Conservation (phyloP, 2,888 invertebrate species). For the Melipona bicolor region DNA sequence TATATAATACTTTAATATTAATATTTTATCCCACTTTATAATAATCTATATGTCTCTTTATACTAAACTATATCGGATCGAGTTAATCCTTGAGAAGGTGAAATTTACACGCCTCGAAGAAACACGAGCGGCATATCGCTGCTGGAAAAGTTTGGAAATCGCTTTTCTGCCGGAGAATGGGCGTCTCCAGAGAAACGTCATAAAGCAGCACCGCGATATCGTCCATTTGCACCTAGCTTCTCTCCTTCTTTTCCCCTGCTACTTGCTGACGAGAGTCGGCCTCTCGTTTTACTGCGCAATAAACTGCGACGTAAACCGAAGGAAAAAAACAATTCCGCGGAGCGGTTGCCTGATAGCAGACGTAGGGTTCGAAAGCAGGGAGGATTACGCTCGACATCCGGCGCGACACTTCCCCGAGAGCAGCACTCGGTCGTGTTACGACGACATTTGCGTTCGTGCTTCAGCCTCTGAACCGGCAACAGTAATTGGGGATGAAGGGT, state of each 20-base stretch:
- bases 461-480: background rate
- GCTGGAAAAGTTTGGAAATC: background rate
- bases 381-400: conserved; percentile 18
- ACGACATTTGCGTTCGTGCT: conserved; percentile 20
- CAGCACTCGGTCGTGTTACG: background rate
- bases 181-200: conserved; percentile 8
- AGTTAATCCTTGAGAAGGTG: background rate
- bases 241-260: too few species aligned
- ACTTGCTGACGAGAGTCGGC: background rate
- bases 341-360: conserved; percentile 25
- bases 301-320: conserved; percentile 41
- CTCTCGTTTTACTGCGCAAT: conserved; percentile 39
- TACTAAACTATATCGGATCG: background rate
- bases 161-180: background rate
- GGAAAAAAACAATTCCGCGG: conserved; percentile 42
- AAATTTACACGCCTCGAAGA: background rate
- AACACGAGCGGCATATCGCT: background rate
- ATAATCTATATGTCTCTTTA: too few species aligned
- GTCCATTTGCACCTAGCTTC: conserved; percentile 35
- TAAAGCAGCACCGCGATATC: conserved; percentile 28
- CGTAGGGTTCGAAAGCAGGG: background rate
- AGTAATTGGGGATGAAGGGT: background rate
- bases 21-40: too few species aligned
- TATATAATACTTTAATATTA: too few species aligned
- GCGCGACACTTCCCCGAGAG: background rate